Conservation (phyloP, 2,888 invertebrate species). For the Amblyjoppa fuscipennis region DNA sequence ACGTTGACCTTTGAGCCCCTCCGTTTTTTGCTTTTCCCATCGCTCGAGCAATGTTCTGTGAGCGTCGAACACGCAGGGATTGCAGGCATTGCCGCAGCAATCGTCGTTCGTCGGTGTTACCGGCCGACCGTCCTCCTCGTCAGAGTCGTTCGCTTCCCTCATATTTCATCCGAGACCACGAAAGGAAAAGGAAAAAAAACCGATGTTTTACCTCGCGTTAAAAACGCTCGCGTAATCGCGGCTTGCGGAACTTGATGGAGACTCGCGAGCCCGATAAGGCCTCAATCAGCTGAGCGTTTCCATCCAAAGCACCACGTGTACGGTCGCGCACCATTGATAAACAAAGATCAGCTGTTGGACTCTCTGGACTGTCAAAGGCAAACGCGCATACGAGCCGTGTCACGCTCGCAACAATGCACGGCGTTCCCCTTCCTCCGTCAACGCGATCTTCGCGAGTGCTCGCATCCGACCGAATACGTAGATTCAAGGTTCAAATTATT, state of each 20-base stretch:
- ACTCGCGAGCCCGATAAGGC: not conserved
- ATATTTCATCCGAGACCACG: slow-evolving; percentile 12
- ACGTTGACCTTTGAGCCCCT: slow-evolving; percentile 29
- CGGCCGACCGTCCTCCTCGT: slow-evolving; percentile 71
- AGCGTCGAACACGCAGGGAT: slow-evolving; percentile 81
- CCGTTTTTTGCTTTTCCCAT: slow-evolving; percentile 73
- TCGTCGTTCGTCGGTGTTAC: slow-evolving; percentile 77
- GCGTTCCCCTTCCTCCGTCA: not conserved
- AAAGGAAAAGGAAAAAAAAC: not conserved
- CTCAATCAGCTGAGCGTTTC: slow-evolving; percentile 48
- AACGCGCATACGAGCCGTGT: not conserved
- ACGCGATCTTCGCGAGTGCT: not conserved
- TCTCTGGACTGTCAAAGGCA: slow-evolving; percentile 6
- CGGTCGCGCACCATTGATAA: slow-evolving; percentile 20
- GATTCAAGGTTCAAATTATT: not conserved
- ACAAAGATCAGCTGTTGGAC: slow-evolving; percentile 54
- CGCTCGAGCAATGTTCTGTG: slow-evolving; percentile 77
- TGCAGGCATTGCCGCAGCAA: slow-evolving; percentile 81
- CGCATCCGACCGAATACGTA: not conserved
- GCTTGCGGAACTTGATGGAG: not conserved
- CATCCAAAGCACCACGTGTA: not conserved
- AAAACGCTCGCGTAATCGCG: not conserved
- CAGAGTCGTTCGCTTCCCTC: slow-evolving; percentile 19
- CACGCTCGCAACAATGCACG: not conserved
- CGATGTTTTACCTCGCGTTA: not conserved